These are phyloP conservation scores for Epinephelus coioides DNA, from an alignment of 2,797 vertebrate species.

Conservation along the genomic window DNA sequence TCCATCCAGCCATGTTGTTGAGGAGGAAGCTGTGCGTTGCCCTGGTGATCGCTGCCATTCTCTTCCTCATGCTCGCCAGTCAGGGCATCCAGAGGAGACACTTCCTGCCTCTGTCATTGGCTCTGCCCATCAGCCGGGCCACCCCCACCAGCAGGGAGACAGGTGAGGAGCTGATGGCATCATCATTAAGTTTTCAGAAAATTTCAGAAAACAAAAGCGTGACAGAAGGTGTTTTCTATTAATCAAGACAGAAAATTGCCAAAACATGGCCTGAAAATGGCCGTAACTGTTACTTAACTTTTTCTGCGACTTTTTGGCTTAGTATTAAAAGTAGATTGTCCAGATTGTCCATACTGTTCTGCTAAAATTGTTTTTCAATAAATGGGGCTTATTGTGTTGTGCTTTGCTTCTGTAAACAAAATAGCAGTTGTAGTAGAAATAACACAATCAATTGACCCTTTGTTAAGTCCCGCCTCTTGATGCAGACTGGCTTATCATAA, in stretches of 20 bases:
- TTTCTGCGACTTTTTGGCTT: neutral
- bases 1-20: slow-evolving; percentile 66
- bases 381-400: too few relatives aligned
- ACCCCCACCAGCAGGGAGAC: slow-evolving; percentile 8
- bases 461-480: too few relatives aligned
- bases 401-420: too few relatives aligned
- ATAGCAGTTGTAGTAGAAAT: neutral
- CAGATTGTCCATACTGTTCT: neutral
- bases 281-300: too few relatives aligned
- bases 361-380: too few relatives aligned
- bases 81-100: slow-evolving; percentile 75
- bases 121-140: slow-evolving; percentile 15
- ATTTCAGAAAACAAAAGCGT: neutral
- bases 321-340: neutral
- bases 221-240: neutral
- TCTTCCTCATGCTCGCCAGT: slow-evolving; percentile 83
- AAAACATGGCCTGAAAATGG: neutral
- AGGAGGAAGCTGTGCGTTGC: slow-evolving; percentile 73
- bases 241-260: neutral
- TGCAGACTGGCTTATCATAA: too few relatives aligned
- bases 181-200: neutral
- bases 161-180: slow-evolving; percentile 42
- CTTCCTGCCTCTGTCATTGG: slow-evolving; percentile 30
- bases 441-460: too few relatives aligned
- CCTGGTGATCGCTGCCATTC: slow-evolving; percentile 59